Percentiles rank a stretch among this genome's conserved stretches.
Conservation (phyloP, 2,797 vertebrate species). For the Siniperca undulata region DNA sequence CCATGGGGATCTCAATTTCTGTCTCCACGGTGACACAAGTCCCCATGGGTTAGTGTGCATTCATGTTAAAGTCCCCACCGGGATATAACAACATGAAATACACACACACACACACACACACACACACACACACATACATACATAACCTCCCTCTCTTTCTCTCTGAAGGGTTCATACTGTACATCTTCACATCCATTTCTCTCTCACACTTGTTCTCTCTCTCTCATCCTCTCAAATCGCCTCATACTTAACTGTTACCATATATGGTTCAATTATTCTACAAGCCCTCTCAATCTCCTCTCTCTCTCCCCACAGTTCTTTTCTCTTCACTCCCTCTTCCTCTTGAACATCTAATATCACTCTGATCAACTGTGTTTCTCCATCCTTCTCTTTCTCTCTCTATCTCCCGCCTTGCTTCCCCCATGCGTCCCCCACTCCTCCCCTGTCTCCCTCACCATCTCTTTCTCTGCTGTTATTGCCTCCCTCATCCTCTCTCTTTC, state of each 20-base stretch:
- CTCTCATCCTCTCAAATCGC: conserved; percentile 73
- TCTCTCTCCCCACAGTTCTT: conserved; percentile 38
- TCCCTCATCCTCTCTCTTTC: conserved; percentile 62
- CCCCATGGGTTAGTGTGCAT: no score
- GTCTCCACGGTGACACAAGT: no score
- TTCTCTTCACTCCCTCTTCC: conserved; percentile 46
- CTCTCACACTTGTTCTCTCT: conserved; percentile 63
- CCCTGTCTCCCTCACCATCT: conserved; percentile 42
- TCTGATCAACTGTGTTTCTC: conserved; percentile 66
- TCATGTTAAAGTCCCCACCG: no score
- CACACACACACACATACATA: conserved; percentile 27
- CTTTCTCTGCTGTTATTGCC: conserved; percentile 63
- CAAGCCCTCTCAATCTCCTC: conserved; percentile 69
- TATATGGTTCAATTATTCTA: conserved; percentile 77
- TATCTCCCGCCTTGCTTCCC: conserved; percentile 39
- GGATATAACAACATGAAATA: no score
- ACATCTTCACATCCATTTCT: conserved; percentile 74
- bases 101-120: conserved; percentile 28
- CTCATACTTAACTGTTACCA: conserved; percentile 72
- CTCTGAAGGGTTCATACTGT: conserved; percentile 65
- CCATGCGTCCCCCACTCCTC: conserved; percentile 35
- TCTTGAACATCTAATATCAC: conserved; percentile 72
- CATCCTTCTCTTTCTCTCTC: conserved; percentile 46
- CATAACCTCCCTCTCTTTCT: conserved; percentile 17
- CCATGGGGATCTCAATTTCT: no score